phyloP scores from a whole-genome alignment of 2,888 invertebrate genomes.

The Cephus sareptanus region DNA sequence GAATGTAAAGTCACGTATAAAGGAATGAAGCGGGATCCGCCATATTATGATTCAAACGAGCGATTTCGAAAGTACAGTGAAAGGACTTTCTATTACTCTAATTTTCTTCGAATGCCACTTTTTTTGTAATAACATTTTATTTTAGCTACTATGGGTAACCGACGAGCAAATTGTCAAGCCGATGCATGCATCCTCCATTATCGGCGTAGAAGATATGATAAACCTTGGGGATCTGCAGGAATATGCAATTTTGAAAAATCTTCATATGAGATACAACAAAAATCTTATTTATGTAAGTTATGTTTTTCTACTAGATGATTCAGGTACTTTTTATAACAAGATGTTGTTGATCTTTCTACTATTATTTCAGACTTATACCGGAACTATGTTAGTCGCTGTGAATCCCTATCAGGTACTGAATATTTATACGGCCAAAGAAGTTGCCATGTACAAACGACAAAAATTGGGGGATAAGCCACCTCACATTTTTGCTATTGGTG shows the following conservation, averaged over 20 bases:
- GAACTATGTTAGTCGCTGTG: constrained; percentile 93
- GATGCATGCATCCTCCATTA: constrained; percentile 82
- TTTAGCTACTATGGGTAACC: constrained; percentile 45
- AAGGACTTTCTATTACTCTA: not conserved
- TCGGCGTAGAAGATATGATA: constrained; percentile 95
- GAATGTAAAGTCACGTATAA: not conserved
- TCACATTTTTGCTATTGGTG: constrained; percentile 95
- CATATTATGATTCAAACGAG: too few relatives aligned
- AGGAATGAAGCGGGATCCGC: too few relatives aligned
- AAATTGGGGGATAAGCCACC: constrained; percentile 90
- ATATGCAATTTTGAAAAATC: constrained; percentile 90
- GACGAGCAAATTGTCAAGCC: constrained; percentile 75
- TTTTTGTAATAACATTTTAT: not conserved
- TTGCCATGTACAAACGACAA: constrained; percentile 83
- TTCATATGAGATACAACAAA: constrained; percentile 88
- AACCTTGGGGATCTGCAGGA: constrained; percentile 94
- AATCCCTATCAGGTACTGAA: constrained; percentile 95
- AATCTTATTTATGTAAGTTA: constrained; percentile 90
- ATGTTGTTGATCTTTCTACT: not conserved
- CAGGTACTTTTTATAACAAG: too few relatives aligned
- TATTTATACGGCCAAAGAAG: constrained; percentile 93
- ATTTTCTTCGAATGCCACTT: not conserved
- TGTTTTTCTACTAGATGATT: not conserved
- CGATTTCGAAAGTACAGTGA: too few relatives aligned
- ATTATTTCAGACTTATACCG: constrained; percentile 87